Percentiles rank a stretch among this genome's conserved stretches.
Conservation (phyloP, 2,888 invertebrate genomes). For the Trachelus iudaicus region DNA sequence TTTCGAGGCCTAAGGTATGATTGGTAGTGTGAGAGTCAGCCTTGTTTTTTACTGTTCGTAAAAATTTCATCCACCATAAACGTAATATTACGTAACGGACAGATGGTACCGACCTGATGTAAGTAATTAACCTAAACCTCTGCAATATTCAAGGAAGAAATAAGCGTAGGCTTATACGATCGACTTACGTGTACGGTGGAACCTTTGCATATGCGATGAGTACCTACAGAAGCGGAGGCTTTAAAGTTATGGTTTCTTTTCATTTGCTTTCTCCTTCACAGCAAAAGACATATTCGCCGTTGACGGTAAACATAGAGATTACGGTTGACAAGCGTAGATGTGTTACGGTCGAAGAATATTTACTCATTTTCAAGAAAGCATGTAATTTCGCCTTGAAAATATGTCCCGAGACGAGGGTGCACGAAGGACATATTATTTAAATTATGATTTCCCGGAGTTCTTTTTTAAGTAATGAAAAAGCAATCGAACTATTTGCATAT, state of each 20-base stretch:
- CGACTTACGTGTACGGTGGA: neutral
- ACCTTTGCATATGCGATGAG: neutral
- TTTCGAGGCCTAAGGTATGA: neutral
- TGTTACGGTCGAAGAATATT: neutral
- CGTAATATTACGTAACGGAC: neutral
- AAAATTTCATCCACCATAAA: neutral
- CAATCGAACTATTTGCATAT: neutral
- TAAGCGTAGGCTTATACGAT: neutral
- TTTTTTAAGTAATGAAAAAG: neutral
- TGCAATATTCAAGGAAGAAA: neutral
- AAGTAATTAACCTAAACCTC: neutral
- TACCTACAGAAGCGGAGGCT: neutral
- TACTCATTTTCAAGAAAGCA: constrained; percentile 10
- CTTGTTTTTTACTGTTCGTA: neutral
- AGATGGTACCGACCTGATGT: neutral
- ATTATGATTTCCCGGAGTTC: neutral
- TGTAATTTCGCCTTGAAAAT: constrained; percentile 14
- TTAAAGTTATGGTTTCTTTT: neutral
- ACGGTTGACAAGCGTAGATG: neutral
- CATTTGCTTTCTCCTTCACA: neutral
- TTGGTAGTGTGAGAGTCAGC: neutral
- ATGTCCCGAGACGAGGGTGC: neutral
- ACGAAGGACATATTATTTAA: neutral
- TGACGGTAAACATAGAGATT: neutral
- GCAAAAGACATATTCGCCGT: neutral